Evolutionary conservation across 1,140 invertebrate genomes (phyloP).

Genomic region (Sycophila sp.): DNA sequence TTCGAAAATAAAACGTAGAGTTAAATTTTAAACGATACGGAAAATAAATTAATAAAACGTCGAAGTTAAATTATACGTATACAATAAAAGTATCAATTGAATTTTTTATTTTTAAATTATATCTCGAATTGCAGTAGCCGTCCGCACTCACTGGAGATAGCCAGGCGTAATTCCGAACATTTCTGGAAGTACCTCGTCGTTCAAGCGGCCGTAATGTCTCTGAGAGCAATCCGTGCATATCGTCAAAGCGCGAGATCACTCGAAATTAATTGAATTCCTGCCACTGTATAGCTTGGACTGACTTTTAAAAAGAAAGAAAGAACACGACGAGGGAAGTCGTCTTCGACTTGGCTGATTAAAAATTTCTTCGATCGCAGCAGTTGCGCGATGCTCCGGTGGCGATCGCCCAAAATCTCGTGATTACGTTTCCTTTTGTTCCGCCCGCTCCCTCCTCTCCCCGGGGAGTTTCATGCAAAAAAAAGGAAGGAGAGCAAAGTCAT

Average conservation of each 20-base stretch:
- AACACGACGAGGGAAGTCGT: not conserved
- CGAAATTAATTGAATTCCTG: slow-evolving; percentile 47
- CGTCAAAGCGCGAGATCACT: slow-evolving; percentile 34
- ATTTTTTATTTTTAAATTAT: no score
- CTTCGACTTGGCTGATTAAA: slow-evolving; percentile 14
- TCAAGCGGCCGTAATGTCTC: not conserved
- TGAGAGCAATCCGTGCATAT: not conserved
- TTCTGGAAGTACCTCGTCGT: not conserved
- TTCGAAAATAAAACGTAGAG: no score
- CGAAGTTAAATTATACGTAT: no score
- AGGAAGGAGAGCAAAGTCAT: not conserved
- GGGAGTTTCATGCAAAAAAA: not conserved
- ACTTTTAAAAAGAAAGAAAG: not conserved
- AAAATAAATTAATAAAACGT: no score
- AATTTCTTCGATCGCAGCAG: slow-evolving; percentile 28
- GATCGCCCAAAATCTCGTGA: not conserved
- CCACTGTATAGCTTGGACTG: no score
- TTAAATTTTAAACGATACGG: no score
- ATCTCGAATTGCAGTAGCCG: no score
- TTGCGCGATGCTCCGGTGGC: slow-evolving; percentile 16
- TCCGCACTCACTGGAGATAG: not conserved
- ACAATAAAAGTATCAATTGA: no score
- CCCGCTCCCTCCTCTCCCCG: not conserved
- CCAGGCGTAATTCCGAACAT: no score
- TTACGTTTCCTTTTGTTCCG: not conserved